phyloP scores from a whole-genome alignment of 2,113 vertebrate genomes.

The Tyto alba region DNA sequence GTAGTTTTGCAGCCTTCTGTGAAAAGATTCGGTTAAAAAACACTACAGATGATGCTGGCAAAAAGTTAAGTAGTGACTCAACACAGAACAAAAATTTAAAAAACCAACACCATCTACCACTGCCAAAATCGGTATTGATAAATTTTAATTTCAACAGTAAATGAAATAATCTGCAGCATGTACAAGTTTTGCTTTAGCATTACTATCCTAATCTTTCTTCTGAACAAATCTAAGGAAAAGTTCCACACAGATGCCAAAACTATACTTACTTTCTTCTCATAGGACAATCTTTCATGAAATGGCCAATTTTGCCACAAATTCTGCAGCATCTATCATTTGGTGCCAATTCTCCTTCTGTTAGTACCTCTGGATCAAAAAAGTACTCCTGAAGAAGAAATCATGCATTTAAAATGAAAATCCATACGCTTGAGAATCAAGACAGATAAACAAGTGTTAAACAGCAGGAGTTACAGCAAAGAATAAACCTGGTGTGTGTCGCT shows the following conservation, averaged over 20 bases:
- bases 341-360: slow-evolving; percentile 90
- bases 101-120: background rate
- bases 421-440: background rate
- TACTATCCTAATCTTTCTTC: background rate
- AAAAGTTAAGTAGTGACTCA: background rate
- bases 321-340: slow-evolving; percentile 95
- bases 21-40: background rate
- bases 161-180: background rate
- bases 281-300: slow-evolving; percentile 96
- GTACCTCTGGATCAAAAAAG: slow-evolving; percentile 91
- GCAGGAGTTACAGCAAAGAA: background rate
- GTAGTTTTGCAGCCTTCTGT: background rate
- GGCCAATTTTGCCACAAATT: slow-evolving; percentile 95
- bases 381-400: slow-evolving; percentile 78
- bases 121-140: background rate
- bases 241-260: background rate
- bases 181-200: background rate
- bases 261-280: slow-evolving; percentile 85
- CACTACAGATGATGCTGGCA: background rate
- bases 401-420: background rate
- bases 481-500: background rate
- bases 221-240: background rate
- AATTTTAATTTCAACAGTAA: background rate
- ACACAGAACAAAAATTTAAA: background rate
- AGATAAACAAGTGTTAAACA: background rate